These are phyloP conservation scores for Triplophysa yarkandensis DNA, from an alignment of 2,797 vertebrate genomes.

Conservation along the genomic window DNA sequence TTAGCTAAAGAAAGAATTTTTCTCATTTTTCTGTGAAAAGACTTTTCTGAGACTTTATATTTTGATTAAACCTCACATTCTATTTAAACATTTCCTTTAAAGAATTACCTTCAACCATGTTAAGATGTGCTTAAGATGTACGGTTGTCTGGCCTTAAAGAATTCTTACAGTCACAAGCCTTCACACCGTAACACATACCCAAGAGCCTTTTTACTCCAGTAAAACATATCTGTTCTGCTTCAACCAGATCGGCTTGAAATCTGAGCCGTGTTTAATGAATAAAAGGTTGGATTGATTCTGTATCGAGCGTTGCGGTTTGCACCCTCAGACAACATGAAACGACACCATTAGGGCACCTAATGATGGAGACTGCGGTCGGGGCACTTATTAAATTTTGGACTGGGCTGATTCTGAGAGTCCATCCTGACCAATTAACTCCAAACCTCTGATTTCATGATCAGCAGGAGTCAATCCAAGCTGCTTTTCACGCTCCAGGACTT, in stretches of 20 bases:
- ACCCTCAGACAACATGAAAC: conserved; percentile 22
- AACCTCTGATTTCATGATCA: conserved; percentile 17
- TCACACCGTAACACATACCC: neutral
- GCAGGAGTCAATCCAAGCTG: conserved; percentile 9
- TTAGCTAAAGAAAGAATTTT: too few relatives aligned
- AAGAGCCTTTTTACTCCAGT: neutral
- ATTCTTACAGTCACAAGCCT: neutral
- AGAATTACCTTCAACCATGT: too few relatives aligned
- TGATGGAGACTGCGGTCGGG: conserved; percentile 40
- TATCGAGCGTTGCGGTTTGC: conserved; percentile 18
- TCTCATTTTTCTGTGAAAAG: too few relatives aligned
- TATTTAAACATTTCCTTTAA: too few relatives aligned
- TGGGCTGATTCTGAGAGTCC: neutral
- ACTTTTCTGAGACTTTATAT: too few relatives aligned
- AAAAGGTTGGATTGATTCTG: neutral
- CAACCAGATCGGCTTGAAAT: neutral
- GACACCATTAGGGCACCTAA: conserved; percentile 32
- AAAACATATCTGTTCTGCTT: neutral
- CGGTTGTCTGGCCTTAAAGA: neutral
- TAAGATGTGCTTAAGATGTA: neutral
- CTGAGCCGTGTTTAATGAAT: conserved; percentile 1
- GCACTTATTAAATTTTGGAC: conserved; percentile 16
- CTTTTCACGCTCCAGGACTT: conserved; percentile 12
- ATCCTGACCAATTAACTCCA: conserved; percentile 25
- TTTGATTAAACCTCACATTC: too few relatives aligned